Evolutionary conservation across 2,888 invertebrate species (phyloP).

Genomic region (Zonitis immaculata): DNA sequence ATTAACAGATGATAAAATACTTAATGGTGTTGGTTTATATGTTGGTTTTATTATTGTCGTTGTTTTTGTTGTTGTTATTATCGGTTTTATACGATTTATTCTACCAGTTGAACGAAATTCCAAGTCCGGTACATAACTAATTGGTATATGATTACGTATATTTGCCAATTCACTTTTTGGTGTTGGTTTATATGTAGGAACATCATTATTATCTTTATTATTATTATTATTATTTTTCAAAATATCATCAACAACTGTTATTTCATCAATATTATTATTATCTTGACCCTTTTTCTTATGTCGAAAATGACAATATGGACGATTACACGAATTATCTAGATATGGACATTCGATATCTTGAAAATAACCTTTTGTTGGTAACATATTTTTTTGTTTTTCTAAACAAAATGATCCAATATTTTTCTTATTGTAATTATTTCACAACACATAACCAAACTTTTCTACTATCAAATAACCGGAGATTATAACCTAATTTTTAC

Average conservation of each 20-base stretch:
- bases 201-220: slow-evolving; percentile 12
- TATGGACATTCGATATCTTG: slow-evolving; percentile 82
- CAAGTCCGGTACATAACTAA: slow-evolving; percentile 53
- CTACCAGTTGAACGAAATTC: slow-evolving; percentile 36
- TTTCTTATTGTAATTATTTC: slow-evolving; percentile 11
- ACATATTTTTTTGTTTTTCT: slow-evolving; percentile 57
- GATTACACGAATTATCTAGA: slow-evolving; percentile 74
- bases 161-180: slow-evolving; percentile 51
- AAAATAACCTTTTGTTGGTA: slow-evolving; percentile 87
- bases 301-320: slow-evolving; percentile 90
- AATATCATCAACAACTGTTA: slow-evolving; percentile 45
- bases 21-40: slow-evolving; percentile 47
- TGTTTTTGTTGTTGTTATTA: slow-evolving; percentile 20
- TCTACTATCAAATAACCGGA: neutral
- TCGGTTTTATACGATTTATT: neutral
- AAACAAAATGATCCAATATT: too few species aligned
- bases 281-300: slow-evolving; percentile 68
- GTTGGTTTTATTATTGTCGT: slow-evolving; percentile 36
- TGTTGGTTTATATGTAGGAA: slow-evolving; percentile 47
- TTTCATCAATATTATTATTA: slow-evolving; percentile 46
- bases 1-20: slow-evolving; percentile 40
- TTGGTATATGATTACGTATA: slow-evolving; percentile 49
- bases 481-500: neutral
- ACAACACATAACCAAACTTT: slow-evolving; percentile 19
- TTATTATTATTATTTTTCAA: slow-evolving; percentile 28